Base-by-base conservation (phyloP, 1,140 invertebrate genomes). In the Callitettix versicolor region DNA sequence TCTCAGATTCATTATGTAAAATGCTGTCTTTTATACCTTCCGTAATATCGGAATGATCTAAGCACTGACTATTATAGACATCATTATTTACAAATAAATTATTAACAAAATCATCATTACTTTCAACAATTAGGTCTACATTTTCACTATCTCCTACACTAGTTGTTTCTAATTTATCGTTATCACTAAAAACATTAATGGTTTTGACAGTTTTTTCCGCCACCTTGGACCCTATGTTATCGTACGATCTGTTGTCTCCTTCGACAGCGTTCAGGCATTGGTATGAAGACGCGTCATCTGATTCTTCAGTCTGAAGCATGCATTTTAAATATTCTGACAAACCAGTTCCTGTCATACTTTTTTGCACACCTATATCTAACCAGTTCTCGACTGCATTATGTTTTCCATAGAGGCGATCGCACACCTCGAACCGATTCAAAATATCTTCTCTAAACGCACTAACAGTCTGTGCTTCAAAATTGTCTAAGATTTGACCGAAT, bases 381-480 rank as follows among this genome's bases (percentile, higher is more conserved):
- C 48, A 51, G 24, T 26, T 17, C 17, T 51, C 48, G 11, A 51
- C 48, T 3, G 22, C 48, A 15, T 51, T 1, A 26, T 17, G n/a
- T 38, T 38, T 51, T 20, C 17, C 21, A 15, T 36, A 9, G 21
- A 36, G 30, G 11, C 6, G 3, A 9, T 46, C 21, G 18, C 33
- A 38, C 30, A 51, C 6, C 21, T 30, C 34, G 3, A 51, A 20
- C 1, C 30, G 48, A 36, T 17, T 26, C 2, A 21, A 18, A 11
- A 51, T 21, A 20, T 51, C 48, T 26, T 51, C 48, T 17, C 33
- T 14, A 36, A 51, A 21, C 21, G 48, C 48, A 20, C 22, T 51
- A 6, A 51, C 48, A 11, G 48, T 51, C n/a, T 51, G 48, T 3
- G 33, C 48, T 21, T 51, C 48, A 51, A 51, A 51, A 21, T 26